A percentile compares a stretch with the other conserved stretches of the same genome.
Evolutionary conservation across 2,113 vertebrate species (phyloP).

Genomic region (Charadrius vociferus): DNA sequence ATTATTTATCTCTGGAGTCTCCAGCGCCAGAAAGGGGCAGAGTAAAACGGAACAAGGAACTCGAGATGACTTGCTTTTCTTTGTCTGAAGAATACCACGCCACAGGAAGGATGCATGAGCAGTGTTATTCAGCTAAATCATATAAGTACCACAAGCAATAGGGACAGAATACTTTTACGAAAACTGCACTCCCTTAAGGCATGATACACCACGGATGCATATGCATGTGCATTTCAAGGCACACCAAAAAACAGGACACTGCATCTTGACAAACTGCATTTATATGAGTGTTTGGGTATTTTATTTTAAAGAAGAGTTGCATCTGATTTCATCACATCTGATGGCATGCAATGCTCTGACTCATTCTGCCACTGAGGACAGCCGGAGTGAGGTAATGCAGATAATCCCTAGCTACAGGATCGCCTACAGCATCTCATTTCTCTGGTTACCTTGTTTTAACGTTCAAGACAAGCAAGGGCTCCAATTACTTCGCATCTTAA

Average conservation of each 20-base stretch:
- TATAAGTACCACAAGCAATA: neutral
- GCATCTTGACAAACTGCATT: neutral
- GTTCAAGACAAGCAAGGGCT: neutral
- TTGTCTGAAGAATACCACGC: neutral
- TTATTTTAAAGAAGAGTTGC: neutral
- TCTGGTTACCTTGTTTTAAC: neutral
- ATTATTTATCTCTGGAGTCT: neutral
- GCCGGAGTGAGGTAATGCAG: conserved; percentile 54
- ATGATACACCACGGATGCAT: neutral
- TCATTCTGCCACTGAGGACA: conserved; percentile 42
- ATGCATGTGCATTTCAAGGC: neutral
- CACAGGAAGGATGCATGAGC: neutral
- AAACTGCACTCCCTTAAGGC: neutral
- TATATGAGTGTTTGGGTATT: neutral
- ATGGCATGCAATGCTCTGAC: conserved; percentile 54
- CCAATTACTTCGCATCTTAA: neutral
- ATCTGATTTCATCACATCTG: conserved; percentile 56
- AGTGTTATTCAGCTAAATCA: neutral
- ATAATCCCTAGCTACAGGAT: conserved; percentile 20
- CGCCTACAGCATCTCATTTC: neutral
- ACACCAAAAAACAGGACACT: neutral
- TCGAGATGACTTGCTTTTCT: neutral
- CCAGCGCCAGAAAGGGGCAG: neutral
- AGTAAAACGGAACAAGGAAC: neutral
- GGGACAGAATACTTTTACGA: neutral